A percentile compares a stretch with the other conserved stretches of the same genome.
These are phyloP conservation scores for Mesorhabditis sp. DNA, from an alignment of 2,888 invertebrate genomes.

Conservation along the genomic window DNA sequence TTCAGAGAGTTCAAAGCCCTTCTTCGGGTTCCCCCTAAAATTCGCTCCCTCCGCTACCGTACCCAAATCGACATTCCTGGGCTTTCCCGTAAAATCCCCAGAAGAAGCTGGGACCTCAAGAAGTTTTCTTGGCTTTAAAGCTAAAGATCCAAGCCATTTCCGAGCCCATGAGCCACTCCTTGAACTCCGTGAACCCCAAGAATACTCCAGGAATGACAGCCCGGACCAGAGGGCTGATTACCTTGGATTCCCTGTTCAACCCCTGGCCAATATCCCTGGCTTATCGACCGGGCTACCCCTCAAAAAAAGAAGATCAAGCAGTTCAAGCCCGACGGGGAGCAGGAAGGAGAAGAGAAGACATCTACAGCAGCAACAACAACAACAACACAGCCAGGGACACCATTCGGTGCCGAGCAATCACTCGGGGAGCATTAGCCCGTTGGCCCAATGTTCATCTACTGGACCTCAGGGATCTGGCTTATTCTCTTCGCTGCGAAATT, in stretches of 20 bases:
- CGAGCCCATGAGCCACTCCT: not conserved
- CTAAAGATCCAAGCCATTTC: not conserved
- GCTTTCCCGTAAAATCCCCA: no score
- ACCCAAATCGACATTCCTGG: no score
- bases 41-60: no score
- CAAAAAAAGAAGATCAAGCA: constrained; percentile 26
- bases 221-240: not conserved
- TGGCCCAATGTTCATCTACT: not conserved
- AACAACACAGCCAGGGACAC: not conserved
- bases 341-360: constrained; percentile 27
- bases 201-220: no score
- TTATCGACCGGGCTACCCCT: constrained; percentile 29
- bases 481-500: constrained; percentile 7
- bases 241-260: not conserved
- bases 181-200: no score
- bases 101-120: no score
- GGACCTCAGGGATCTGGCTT: not conserved
- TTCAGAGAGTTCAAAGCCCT: not conserved
- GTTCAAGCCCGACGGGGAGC: constrained; percentile 29
- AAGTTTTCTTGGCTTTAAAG: not conserved
- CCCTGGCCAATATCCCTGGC: constrained; percentile 13
- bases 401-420: not conserved
- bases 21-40: not conserved
- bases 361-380: constrained; percentile 14
- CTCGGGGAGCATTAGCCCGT: not conserved